Base-by-base conservation (phyloP, 2,797 vertebrate species). In the Neosalanx taihuensis region DNA sequence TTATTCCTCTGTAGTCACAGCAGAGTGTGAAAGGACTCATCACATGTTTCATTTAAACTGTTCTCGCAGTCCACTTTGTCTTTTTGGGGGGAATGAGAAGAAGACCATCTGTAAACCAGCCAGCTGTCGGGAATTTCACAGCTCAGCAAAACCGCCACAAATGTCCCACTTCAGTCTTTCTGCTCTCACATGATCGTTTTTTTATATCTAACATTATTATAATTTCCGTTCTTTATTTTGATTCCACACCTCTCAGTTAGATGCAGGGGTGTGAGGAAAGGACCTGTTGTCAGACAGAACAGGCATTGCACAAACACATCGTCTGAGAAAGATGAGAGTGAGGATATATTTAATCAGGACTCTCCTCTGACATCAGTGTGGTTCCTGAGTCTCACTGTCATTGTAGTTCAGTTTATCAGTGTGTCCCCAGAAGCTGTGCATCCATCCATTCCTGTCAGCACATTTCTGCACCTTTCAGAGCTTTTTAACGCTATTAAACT, bases 171-270 rank as follows among this genome's bases (percentile, higher is more conserved):
- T 80, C 62, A 67, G 76, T 74, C 49, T 84, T 76, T 80, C 77
- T 68, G 57, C 79, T 82, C 75, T 76, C 61, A 79, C 31, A 1
- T 78, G 58, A 67, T 13, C 58, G 53, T 64, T 75, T 68, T 63
- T 78, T 83, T 79, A 76, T 64, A 75, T 73, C 67, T 69, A 74
- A 67, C 81, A 81, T 83, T 85, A 84, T 86, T 85, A 75, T 79
- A 76, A 84, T 87, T 85, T 82, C 56, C 68, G 86, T 86, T 85
- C 87, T 83, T 86, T 83, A 88, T 86, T 68, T 61, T 59, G 26
- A 29, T 81, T 77, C 61, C n/a, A 66, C 12, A 71, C 15, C 35
- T 80, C 74, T 81, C 9, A 3, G 77, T 20, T n/a, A 58, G 56
- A n/a, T 23, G 6, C 56, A 20, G 6, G 56, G 10, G 2, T 20